These are phyloP conservation scores for Caenorhabditis sulstoni DNA, from an alignment of 2,888 invertebrate species.

Conservation along the genomic window DNA sequence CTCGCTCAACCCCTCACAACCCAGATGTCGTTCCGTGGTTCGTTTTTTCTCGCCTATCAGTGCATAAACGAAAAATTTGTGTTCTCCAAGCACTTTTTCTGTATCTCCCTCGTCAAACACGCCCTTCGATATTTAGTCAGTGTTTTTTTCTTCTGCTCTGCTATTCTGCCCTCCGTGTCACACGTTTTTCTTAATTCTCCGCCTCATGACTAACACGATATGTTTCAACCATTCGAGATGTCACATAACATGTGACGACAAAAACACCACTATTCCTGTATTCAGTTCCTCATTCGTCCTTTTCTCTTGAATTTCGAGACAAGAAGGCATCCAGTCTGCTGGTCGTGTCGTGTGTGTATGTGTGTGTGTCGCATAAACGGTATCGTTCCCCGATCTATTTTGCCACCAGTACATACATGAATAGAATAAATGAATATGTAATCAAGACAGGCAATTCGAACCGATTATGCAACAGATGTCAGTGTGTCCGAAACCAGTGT, in stretches of 20 bases:
- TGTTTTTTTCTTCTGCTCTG: conserved; percentile 19
- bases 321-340: too few relatives aligned
- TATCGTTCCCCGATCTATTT: too few relatives aligned
- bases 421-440: conserved; percentile 59
- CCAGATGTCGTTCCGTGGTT: conserved; percentile 29
- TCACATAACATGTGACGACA: conserved; percentile 13
- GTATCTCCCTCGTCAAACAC: too few relatives aligned
- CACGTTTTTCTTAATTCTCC: conserved; percentile 2
- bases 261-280: conserved; percentile 42
- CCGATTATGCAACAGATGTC: conserved; percentile 63
- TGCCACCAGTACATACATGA: conserved; percentile 12
- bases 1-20: conserved; percentile 21
- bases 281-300: background rate
- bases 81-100: too few relatives aligned
- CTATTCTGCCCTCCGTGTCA: conserved; percentile 25
- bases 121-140: too few relatives aligned
- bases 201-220: conserved; percentile 40
- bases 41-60: conserved; percentile 2
- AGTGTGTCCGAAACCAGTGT: conserved; percentile 15
- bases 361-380: too few relatives aligned
- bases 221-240: background rate
- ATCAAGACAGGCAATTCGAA: conserved; percentile 38
- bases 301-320: too few relatives aligned
- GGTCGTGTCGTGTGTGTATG: too few relatives aligned
- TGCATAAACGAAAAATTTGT: too few relatives aligned